Evolutionary conservation across 2,888 invertebrate species (phyloP).

Genomic region (Agrilus mali): DNA sequence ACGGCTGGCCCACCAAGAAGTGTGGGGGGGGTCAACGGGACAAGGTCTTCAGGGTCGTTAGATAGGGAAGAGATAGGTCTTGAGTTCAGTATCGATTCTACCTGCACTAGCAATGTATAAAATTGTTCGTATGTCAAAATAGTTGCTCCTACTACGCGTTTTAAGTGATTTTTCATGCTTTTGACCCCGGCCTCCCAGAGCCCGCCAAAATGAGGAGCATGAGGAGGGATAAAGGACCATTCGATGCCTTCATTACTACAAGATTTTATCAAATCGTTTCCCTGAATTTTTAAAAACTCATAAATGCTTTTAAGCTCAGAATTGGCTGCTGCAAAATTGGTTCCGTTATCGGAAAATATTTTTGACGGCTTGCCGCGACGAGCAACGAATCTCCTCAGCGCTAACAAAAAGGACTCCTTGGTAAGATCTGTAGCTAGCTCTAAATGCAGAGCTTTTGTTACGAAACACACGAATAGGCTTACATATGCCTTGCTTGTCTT

Average conservation of each 20-base stretch:
- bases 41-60: slow-evolving; percentile 10
- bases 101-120: slow-evolving; percentile 10
- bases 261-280: background rate
- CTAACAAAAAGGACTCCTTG: background rate
- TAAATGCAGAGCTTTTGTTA: background rate
- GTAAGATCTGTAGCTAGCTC: background rate
- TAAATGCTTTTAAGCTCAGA: background rate
- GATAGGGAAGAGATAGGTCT: slow-evolving; percentile 11
- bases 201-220: slow-evolving; percentile 18
- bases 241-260: slow-evolving; percentile 1
- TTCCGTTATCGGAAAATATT: background rate
- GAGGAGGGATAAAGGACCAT: background rate
- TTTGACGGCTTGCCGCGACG: background rate
- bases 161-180: slow-evolving; percentile 18
- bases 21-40: slow-evolving; percentile 16
- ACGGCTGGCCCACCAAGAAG: slow-evolving; percentile 14
- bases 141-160: slow-evolving; percentile 10
- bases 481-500: slow-evolving; percentile 4
- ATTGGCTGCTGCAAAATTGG: background rate
- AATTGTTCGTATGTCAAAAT: slow-evolving; percentile 18
- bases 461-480: background rate
- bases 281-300: background rate
- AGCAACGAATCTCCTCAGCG: background rate
- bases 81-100: slow-evolving; percentile 13
- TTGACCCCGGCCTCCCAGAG: too few relatives aligned